Evolutionary conservation across 2,888 invertebrate species (phyloP), one percentile per base, ranked within the genome.

Genomic region (Melinopterus prodromus): DNA sequence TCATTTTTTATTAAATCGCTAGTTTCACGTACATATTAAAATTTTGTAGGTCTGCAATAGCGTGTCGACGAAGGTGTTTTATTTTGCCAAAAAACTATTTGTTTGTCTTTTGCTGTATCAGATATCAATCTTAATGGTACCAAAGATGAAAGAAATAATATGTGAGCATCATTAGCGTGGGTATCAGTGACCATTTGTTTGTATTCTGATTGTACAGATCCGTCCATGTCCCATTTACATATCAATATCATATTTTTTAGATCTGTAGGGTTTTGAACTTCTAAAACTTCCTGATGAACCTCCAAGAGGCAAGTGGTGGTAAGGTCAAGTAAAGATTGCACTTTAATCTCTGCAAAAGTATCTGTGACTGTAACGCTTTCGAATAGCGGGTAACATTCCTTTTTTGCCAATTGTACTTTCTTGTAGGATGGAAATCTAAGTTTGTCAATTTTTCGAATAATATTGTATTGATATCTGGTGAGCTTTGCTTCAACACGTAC

Each of bases 391-490:
- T 77, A 77, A 69, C 72, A 77, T 77, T 77, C 70, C 16, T 69
- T 72, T 70, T 77, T 77, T 15, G 69, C 77, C 6, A 69, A 14
- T 77, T 77, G 77, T 72, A 77, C 70, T 2, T 77, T 77, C 53
- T 77, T 77, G 36, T 77, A 77, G 36, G 77, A 77, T 0, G 77
- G 77, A n/a, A 77, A 70, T 15, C 77, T 37, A 15, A 7, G 7
- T 77, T 15, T 15, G 26, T 70, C 71, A 16, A 14, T 72, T 12
- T 14, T 16, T 69, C 72, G 72, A 69, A 77, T 69, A 7, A 69
- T 16, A 77, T 77, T 77, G 15, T 77, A 77, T 77, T 77, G 77
- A n/a, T 76, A 14, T 14, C 76, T 36, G 53, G 36, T 76, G 35
- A 76, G 76, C 35, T 76, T 76, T 6, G 76, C 36, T 9, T 76